Conservation (phyloP, 2,888 invertebrate genomes). For the Cheilosia variabilis region DNA sequence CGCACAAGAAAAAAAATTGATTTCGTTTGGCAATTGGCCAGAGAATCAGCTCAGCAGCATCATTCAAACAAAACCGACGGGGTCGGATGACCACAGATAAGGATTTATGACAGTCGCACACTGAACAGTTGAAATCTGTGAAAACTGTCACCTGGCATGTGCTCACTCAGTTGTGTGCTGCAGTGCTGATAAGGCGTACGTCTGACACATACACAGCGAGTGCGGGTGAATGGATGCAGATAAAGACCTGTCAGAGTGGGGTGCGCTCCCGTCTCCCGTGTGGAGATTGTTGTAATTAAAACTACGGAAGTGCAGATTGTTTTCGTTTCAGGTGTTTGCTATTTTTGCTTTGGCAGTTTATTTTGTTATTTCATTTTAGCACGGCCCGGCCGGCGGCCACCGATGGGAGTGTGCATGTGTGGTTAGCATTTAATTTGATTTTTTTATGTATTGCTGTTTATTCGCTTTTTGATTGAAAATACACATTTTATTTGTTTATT, state of each 20-base stretch:
- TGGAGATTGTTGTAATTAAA: slow-evolving; percentile 36
- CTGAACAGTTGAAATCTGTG: slow-evolving; percentile 29
- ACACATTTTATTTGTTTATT: slow-evolving; percentile 23
- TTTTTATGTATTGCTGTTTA: neutral
- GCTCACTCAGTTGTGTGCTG: slow-evolving; percentile 7
- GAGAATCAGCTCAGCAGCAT: slow-evolving; percentile 25
- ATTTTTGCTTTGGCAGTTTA: neutral
- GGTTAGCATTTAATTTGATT: slow-evolving; percentile 14
- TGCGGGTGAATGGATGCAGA: neutral
- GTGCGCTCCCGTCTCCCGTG: neutral
- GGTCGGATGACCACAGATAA: slow-evolving; percentile 14
- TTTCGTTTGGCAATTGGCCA: slow-evolving; percentile 53
- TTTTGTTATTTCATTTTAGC: slow-evolving; percentile 10
- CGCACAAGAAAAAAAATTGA: slow-evolving; percentile 28
- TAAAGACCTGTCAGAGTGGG: neutral
- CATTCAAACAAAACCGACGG: neutral
- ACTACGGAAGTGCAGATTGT: slow-evolving; percentile 23
- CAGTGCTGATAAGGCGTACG: slow-evolving; percentile 15
- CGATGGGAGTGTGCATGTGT: neutral
- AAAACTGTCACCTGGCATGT: slow-evolving; percentile 25
- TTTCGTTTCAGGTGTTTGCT: slow-evolving; percentile 25
- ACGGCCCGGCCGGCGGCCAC: neutral
- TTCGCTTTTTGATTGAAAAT: slow-evolving; percentile 23
- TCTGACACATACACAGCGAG: slow-evolving; percentile 4
- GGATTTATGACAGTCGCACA: slow-evolving; percentile 28